Evolutionary conservation across 2,113 vertebrate genomes (phyloP), one percentile per base, ranked within the genome.

Genomic region (Coryphaenoides rupestris): DNA sequence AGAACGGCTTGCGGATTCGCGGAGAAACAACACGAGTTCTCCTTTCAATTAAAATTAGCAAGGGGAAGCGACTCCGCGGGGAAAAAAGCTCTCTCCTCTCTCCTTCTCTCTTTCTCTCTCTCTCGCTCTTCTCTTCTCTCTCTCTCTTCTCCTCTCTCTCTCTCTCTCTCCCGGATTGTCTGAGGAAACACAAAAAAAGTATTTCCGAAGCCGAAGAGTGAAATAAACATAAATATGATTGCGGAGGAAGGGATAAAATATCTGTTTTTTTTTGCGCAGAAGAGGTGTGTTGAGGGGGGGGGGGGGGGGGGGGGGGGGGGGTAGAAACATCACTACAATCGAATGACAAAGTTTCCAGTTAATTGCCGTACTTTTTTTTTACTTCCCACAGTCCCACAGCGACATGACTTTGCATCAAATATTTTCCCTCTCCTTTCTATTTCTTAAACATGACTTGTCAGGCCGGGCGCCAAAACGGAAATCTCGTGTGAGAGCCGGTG

Each of bases 41-140:
- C 72, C 74, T 73, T 72, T 88, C 87, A 85, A 75, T 84, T 88
- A 68, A 84, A 85, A 87, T 88, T 76, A 88, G 80, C 70, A 78
- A 68, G 84, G 74, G 71, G 84, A 83, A 78, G 57, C 53, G 70
- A 72, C 65, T 88, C 88, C 86, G 76, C 60, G 10, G 86, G 87
- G 33, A 87, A 89, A 58, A 3, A n/a, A n/a, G 78, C 71, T 73
- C 76, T 60, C 56, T 77, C 65, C 81, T 84, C 74, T 78, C 82
- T 17, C 70, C 75, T 71, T 74, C 81, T 77, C 80, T 82, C 65
- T 60, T n/a, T n/a, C n/a, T n/a, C n/a, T n/a, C n/a, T n/a, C n/a
- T n/a, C n/a, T n/a, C n/a, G n/a, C n/a, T n/a, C n/a, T n/a, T n/a
- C n/a, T n/a, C n/a, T n/a, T n/a, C n/a, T n/a, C n/a, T n/a, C n/a